Base-by-base conservation (phyloP, 2,888 invertebrate genomes). In the Pyrochroa serraticornis region DNA sequence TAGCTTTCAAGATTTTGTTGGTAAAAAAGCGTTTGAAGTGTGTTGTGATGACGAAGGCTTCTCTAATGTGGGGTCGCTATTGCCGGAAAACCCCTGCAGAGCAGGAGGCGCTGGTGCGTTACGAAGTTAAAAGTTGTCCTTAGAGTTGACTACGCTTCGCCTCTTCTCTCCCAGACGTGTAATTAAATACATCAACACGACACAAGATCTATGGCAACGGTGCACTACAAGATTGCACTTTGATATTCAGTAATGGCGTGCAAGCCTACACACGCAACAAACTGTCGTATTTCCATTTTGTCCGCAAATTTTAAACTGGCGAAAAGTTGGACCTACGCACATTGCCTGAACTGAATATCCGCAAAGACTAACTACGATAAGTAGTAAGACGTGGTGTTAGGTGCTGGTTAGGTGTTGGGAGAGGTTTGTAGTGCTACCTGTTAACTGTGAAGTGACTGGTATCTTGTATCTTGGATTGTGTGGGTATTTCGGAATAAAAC, bases 111-210 rank as follows among this genome's bases (percentile, higher is more conserved):
- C 57, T 57, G 46, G 48, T 38, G 57, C 57, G 46, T 48, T 49
- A 37, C 50, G 36, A 6, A 54, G 13, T 38, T 41, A 41, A 47
- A 49, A 56, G 58, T 58, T 60, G 60, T 61, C 63, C 56, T 58
- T 50, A 54, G 42, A 59, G 45, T 54, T 47, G 44, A 38, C 44
- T 48, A 49, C 47, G 46, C 52, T 52, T 58, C 58, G 58, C 58
- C 58, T 58, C 58, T 53, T 56, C 54, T 47, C 52, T 56, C 46
- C 48, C 54, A 59, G 58, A 62, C 61, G 45, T 58, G 62, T 65
- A 62, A 65, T 62, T 65, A 62, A 65, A 65, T 61, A 61, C 62
- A 61, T 63, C 63, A 61, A 58, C 62, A 61, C 63, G 65, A 61
- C 63, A 61, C 54, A 59, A 65, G 62, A 63, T 65, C 60, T 61